Base-by-base conservation (phyloP, 23 tunicate species). In the Corella eumyota region DNA sequence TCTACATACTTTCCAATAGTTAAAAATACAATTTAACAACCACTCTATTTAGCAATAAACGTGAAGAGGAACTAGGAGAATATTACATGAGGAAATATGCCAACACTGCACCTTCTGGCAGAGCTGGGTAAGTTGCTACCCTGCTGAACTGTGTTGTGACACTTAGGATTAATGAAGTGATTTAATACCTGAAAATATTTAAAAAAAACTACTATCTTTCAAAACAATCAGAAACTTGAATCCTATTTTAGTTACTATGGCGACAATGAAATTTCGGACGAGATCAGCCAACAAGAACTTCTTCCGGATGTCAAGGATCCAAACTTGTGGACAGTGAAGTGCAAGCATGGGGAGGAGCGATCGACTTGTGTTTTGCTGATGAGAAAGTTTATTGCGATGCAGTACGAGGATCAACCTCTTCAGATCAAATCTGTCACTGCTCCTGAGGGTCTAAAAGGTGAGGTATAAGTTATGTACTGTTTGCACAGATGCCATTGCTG, bases 261-360 rank as follows among this genome's bases (percentile, higher is more conserved):
- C 2, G 91, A 90, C 70, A 53, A 56, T 45, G 98, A 81, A 60
- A 74, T 92, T 21, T 58, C 80, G 2, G 86, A 83, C 67, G 98
- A 92, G 52, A 92, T 92, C 80, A 75, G 80, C 21, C 92, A 92
- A 35, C 92, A 92, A 27, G 93, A 92, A 44, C 56, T 92, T 27
- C 76, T 92, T 25, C 98, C 98, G 0, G 98, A 92, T 33, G 98
- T 92, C 47, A 83, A 92, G 61, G 98, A 92, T 50, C 98, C 98
- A 11, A 92, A 92, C 32, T 61, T 92, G 35, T 92, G 98, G 98
- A 92, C 92, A 11, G 93, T 82, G 23, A 92, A 92, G 34, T 92
- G 98, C 61, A 76, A 75, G 49, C 81, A 79, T 45, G 98, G 98
- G 11, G 92, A 83, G 40, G 98, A 92, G 55, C 61, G 68, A 56